A percentile compares a stretch with the other conserved stretches of the same genome.
These are phyloP conservation scores for Acipenser ruthenus DNA, from an alignment of 2,797 vertebrate species.

Conservation along the genomic window DNA sequence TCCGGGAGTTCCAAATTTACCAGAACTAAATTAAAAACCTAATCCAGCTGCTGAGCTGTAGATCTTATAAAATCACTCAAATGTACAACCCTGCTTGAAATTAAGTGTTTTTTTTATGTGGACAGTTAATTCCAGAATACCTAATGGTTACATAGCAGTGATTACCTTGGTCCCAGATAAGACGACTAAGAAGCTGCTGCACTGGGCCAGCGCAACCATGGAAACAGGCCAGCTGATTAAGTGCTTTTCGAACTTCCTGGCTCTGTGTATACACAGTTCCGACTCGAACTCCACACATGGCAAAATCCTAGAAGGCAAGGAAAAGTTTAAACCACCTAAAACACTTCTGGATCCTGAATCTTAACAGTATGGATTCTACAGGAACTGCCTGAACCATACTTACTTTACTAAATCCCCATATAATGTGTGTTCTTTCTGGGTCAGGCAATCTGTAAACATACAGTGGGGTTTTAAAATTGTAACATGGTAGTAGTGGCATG, in stretches of 20 bases:
- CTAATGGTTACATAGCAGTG: neutral
- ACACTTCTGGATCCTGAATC: neutral
- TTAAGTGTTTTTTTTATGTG: neutral
- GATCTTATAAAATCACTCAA: no score
- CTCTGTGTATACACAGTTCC: constrained; percentile 32
- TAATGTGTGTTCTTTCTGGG: constrained; percentile 32
- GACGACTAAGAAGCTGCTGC: constrained; percentile 24
- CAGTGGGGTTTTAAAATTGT: neutral
- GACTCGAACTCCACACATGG: constrained; percentile 30
- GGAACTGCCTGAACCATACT: neutral
- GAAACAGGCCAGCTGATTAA: constrained; percentile 28
- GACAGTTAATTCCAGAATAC: neutral
- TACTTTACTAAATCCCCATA: constrained; percentile 41
- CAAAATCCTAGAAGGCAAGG: constrained; percentile 32
- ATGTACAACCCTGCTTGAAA: neutral
- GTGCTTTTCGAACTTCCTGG: constrained; percentile 17
- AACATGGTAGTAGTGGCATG: neutral
- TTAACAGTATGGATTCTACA: neutral
- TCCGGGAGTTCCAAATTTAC: no score
- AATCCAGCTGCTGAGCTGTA: no score
- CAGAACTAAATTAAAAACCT: no score
- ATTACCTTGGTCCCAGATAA: constrained; percentile 37
- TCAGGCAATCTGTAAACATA: constrained; percentile 25
- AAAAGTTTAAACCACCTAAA: neutral
- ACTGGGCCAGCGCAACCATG: constrained; percentile 32